Percentiles rank a stretch among this genome's conserved stretches.
These are phyloP conservation scores for Sarotherodon lohbergeri DNA, from an alignment of 2,113 vertebrate species.

Conservation along the genomic window DNA sequence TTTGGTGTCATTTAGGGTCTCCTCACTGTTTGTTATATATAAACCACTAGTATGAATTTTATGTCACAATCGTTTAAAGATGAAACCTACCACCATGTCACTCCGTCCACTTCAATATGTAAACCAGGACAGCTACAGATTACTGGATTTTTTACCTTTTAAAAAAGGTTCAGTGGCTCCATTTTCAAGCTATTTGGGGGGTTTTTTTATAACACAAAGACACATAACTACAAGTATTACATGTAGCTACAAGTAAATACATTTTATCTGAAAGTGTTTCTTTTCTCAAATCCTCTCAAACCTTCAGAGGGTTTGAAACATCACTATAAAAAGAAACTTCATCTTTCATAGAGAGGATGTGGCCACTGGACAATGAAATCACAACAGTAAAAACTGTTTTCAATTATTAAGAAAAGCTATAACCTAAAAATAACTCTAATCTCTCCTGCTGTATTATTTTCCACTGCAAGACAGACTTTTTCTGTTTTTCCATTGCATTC, in stretches of 20 bases:
- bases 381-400: neutral
- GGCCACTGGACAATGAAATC: neutral
- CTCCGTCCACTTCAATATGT: neutral
- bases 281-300: neutral
- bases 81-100: neutral
- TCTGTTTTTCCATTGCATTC: neutral
- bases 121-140: neutral
- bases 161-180: neutral
- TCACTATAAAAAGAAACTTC: neutral
- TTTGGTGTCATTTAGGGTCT: neutral
- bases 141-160: neutral
- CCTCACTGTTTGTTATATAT: neutral
- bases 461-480: neutral
- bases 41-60: neutral
- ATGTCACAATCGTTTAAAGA: fast-evolving
- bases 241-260: neutral
- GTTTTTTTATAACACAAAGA: neutral
- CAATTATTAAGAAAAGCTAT: neutral
- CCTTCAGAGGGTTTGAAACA: neutral
- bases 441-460: neutral
- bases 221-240: neutral
- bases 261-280: neutral
- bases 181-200: neutral
- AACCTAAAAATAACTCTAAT: neutral
- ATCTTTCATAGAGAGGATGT: neutral